A percentile compares a stretch with the other conserved stretches of the same genome.
Conservation (phyloP, 2,113 vertebrate genomes). For the Nestor notabilis region DNA sequence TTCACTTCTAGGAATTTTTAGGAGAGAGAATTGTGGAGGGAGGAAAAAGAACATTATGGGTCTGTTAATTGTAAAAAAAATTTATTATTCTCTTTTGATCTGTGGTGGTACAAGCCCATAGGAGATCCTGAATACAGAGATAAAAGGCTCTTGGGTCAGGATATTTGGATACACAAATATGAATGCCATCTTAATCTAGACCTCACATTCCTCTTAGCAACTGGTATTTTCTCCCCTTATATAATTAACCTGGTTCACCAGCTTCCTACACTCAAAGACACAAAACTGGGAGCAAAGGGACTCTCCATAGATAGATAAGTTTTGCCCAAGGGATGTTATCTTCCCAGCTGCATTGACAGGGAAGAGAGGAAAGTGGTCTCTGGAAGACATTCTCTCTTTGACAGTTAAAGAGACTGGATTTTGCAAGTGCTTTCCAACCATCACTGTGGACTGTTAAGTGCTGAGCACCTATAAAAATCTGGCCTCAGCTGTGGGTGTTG, state of each 20-base stretch:
- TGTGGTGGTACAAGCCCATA: neutral
- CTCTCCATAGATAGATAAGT: neutral
- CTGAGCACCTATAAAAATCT: neutral
- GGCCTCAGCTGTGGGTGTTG: neutral
- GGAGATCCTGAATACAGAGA: neutral
- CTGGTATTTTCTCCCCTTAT: neutral
- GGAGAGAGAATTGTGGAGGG: neutral
- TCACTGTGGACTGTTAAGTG: neutral
- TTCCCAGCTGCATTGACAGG: accelerated
- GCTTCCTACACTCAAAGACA: neutral
- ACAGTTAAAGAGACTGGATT: neutral
- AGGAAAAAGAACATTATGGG: neutral
- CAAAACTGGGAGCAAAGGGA: neutral
- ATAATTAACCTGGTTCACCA: neutral
- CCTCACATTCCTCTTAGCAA: neutral
- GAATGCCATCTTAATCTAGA: neutral
- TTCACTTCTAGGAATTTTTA: neutral
- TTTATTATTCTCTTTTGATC: neutral
- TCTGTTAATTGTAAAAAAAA: neutral
- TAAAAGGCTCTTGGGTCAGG: neutral
- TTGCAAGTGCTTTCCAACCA: neutral
- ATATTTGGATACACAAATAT: neutral
- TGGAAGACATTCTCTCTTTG: neutral
- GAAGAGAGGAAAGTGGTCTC: neutral
- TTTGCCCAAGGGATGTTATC: neutral